Evolutionary conservation across 1,140 invertebrate species (phyloP).

Genomic region (Macrotrachela quadricornifera): DNA sequence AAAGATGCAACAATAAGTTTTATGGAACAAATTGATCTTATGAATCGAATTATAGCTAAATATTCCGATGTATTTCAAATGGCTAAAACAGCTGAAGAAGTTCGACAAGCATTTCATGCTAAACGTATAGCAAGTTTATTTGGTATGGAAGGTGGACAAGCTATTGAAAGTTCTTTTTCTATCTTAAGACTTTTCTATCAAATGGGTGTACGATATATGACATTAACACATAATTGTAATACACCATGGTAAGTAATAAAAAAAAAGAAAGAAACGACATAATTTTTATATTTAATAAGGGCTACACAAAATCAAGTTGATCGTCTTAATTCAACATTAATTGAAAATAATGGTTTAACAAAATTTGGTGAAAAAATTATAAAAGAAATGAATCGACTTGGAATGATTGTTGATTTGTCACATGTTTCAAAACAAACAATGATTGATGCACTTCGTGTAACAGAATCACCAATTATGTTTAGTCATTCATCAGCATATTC

Average conservation of each 20-base stretch:
- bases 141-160: slow-evolving; percentile 61
- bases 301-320: slow-evolving; percentile 9
- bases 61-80: slow-evolving; percentile 55
- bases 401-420: slow-evolving; percentile 65
- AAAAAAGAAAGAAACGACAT: no score
- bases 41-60: slow-evolving; percentile 53
- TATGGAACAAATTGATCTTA: slow-evolving; percentile 63
- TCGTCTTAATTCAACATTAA: background rate
- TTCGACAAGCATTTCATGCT: slow-evolving; percentile 48
- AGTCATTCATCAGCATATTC: slow-evolving; percentile 63
- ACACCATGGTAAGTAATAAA: slow-evolving; percentile 45
- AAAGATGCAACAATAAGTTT: slow-evolving; percentile 61
- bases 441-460: slow-evolving; percentile 51
- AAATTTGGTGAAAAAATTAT: slow-evolving; percentile 28
- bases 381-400: slow-evolving; percentile 42
- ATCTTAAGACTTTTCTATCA: slow-evolving; percentile 50
- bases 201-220: slow-evolving; percentile 54
- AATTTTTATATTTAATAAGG: no score
- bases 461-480: slow-evolving; percentile 65
- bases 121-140: slow-evolving; percentile 57
- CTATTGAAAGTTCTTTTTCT: slow-evolving; percentile 48
- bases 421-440: slow-evolving; percentile 63
- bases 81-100: slow-evolving; percentile 46
- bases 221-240: slow-evolving; percentile 55
- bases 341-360: slow-evolving; percentile 11